Evolutionary conservation across 2,888 invertebrate species (phyloP).

Genomic region (Hypsopygia costalis): DNA sequence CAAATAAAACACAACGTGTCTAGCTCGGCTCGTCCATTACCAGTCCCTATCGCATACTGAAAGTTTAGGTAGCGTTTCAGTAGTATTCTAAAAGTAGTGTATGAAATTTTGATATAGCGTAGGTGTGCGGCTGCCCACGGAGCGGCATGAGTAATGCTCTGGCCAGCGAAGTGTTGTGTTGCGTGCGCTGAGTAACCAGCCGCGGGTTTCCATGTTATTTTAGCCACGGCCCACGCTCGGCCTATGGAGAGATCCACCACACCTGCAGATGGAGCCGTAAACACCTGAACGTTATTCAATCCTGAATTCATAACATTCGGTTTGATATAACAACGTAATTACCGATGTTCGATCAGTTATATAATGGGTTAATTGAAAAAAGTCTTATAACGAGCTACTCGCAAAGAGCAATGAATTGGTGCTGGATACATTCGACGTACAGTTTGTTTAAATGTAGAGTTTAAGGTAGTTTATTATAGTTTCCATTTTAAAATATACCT

Average conservation of each 20-base stretch:
- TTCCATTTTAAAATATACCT: too few relatives aligned
- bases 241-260: slow-evolving; percentile 55
- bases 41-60: slow-evolving; percentile 22
- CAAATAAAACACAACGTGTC: too few relatives aligned
- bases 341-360: background rate
- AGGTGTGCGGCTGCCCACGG: slow-evolving; percentile 60
- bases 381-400: too few relatives aligned
- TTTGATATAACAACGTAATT: slow-evolving; percentile 20
- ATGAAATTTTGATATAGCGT: slow-evolving; percentile 75
- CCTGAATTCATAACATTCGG: slow-evolving; percentile 41
- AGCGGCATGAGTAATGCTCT: slow-evolving; percentile 64
- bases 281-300: slow-evolving; percentile 73
- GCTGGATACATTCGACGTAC: too few relatives aligned
- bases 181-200: slow-evolving; percentile 63
- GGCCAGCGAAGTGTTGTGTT: slow-evolving; percentile 42
- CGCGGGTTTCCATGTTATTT: slow-evolving; percentile 65
- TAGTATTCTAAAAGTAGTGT: slow-evolving; percentile 56
- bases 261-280: slow-evolving; percentile 64
- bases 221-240: slow-evolving; percentile 62
- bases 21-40: background rate
- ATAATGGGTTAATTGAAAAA: too few relatives aligned
- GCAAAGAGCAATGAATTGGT: too few relatives aligned
- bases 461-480: too few relatives aligned
- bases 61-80: slow-evolving; percentile 36
- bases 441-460: too few relatives aligned